These are phyloP conservation scores for Hydrolagus colliei DNA, from an alignment of 2,797 vertebrate genomes.

Conservation along the genomic window DNA sequence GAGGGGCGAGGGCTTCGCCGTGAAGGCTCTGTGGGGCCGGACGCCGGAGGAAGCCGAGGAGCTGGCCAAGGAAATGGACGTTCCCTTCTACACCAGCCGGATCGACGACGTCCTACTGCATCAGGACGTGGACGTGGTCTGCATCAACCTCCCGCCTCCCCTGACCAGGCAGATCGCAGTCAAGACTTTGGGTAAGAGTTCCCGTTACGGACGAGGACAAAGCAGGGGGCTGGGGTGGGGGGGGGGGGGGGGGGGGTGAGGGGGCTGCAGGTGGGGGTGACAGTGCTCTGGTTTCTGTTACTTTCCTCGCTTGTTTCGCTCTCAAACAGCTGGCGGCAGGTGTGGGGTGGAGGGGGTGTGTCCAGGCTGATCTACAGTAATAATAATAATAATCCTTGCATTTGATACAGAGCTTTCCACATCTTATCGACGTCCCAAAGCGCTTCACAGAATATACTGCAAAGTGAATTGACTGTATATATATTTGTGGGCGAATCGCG, in stretches of 20 bases:
- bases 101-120: constrained; percentile 96
- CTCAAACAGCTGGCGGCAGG: background rate
- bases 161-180: constrained; percentile 92
- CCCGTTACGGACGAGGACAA: too few species aligned
- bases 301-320: background rate
- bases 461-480: too few species aligned
- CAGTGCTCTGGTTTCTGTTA: too few species aligned
- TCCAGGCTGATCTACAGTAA: too few species aligned
- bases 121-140: constrained; percentile 91
- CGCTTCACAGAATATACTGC: too few species aligned
- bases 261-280: too few species aligned
- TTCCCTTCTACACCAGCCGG: constrained; percentile 90
- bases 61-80: constrained; percentile 93
- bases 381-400: too few species aligned
- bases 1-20: constrained; percentile 86
- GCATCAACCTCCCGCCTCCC: constrained; percentile 93
- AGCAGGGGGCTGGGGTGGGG: too few species aligned
- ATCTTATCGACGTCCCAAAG: too few species aligned
- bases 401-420: too few species aligned
- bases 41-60: constrained; percentile 95
- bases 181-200: constrained; percentile 83
- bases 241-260: too few species aligned
- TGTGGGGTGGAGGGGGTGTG: background rate
- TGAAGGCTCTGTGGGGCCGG: constrained; percentile 91
- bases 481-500: too few species aligned